Evolutionary conservation across 2,113 vertebrate genomes (phyloP).

Genomic region (Thunnus thynnus): DNA sequence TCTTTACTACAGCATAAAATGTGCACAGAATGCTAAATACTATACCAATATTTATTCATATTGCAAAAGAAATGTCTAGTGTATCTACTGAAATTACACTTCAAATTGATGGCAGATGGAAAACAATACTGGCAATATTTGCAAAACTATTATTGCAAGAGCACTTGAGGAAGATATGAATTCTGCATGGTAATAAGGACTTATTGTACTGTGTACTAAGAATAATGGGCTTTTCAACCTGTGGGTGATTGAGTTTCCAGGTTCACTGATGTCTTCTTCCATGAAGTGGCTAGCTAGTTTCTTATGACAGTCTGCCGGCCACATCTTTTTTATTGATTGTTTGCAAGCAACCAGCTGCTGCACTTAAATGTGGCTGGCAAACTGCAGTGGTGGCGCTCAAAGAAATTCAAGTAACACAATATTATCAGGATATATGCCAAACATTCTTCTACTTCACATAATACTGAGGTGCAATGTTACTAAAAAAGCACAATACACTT

Average conservation of each 20-base stretch:
- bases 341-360: slow-evolving; percentile 44
- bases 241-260: slow-evolving; percentile 32
- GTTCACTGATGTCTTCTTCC: slow-evolving; percentile 39
- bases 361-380: slow-evolving; percentile 7
- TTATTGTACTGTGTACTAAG: slow-evolving; percentile 48
- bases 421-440: slow-evolving; percentile 13
- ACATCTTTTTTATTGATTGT: slow-evolving; percentile 43
- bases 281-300: slow-evolving; percentile 38
- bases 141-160: slow-evolving; percentile 64
- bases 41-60: slow-evolving; percentile 66
- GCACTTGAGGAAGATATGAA: slow-evolving; percentile 63
- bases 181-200: slow-evolving; percentile 50
- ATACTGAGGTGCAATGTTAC: neutral
- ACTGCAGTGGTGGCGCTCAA: slow-evolving; percentile 16
- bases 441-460: neutral
- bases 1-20: slow-evolving; percentile 57
- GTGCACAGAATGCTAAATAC: slow-evolving; percentile 70
- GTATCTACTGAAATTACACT: slow-evolving; percentile 56
- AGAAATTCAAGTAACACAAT: slow-evolving; percentile 27
- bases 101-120: slow-evolving; percentile 64
- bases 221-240: slow-evolving; percentile 59
- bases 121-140: slow-evolving; percentile 75
- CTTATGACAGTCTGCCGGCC: slow-evolving; percentile 8
- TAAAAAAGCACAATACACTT: neutral
- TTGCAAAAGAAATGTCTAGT: slow-evolving; percentile 55